Base-by-base conservation (phyloP, 2,888 invertebrate genomes). In the Monoplex corrugatus region DNA sequence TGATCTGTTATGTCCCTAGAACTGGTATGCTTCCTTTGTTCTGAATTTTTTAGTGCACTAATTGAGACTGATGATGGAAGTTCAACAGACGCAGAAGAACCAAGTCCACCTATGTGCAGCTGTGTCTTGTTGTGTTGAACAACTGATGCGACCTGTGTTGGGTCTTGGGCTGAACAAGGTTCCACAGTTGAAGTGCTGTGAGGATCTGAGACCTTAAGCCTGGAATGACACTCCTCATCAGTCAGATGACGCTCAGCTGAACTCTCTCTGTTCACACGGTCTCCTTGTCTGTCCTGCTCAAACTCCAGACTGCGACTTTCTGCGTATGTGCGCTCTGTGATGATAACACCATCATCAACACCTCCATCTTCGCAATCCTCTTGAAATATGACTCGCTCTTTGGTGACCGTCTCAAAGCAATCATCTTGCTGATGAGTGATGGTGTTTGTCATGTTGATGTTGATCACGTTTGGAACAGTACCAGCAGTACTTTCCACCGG, bases 391-490 rank as follows among this genome's bases (percentile, higher is more conserved):
- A 94, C 90, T 68, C 91, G 90, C 72, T 94, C 93, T 75, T 86
- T 92, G 38, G 86, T 90, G 38, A 91, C 86, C 2, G 91, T 89
- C 82, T 92, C 89, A 87, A 89, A 90, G 68, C 88, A 91, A 63
- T 94, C 93, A 87, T 93, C 92, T 35, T 89, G 90, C 63, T 91
- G 87, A 63, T 92, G 91, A 57, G 92, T 89, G 28, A 90, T 91
- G 43, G 92, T 93, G 87, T 94, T 93, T 38, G 91, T 93, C 35
- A 94, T 78, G 87, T 93, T 93, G 43, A 94, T 92, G 83, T 93
- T 92, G 57, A 94, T 94, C 44, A 91, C 92, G 83, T 94, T 93
- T 44, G 94, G 94, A 87, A 90, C 78, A 0, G 44, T 19, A 0
- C 45, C 13, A 23, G 57, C 8, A 23, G 35, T 23, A n/a, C 16